Conservation (phyloP, 2,113 vertebrate species). For the Centropus unirufus region DNA sequence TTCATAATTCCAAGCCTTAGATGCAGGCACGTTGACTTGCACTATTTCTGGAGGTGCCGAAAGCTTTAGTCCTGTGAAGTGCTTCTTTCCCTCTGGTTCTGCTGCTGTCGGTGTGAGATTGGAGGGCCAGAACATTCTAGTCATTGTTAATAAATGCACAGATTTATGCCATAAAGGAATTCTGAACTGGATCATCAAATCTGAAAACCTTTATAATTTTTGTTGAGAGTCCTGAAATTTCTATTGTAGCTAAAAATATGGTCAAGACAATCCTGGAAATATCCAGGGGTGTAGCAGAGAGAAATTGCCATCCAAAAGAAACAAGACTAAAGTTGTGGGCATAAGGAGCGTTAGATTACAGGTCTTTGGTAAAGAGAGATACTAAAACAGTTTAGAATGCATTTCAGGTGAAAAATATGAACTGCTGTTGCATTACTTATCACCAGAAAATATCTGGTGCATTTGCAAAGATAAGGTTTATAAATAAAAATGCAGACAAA, state of each 20-base stretch:
- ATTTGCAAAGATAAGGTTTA: not conserved
- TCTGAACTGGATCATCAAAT: not conserved
- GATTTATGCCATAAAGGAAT: not conserved
- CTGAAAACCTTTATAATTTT: not conserved
- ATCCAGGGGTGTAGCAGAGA: not conserved
- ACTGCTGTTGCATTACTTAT: not conserved
- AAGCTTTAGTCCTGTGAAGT: not conserved
- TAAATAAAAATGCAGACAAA: not conserved
- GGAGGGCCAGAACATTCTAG: not conserved
- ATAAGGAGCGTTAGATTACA: not conserved
- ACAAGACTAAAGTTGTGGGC: not conserved
- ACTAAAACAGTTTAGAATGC: not conserved
- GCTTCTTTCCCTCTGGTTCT: not conserved
- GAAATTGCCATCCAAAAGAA: not conserved
- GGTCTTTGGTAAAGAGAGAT: not conserved
- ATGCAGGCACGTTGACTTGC: not conserved
- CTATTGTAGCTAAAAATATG: not conserved
- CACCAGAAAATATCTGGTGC: not conserved
- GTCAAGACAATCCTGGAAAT: not conserved
- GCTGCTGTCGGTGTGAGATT: not conserved
- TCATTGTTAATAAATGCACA: not conserved
- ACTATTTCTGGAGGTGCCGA: not conserved
- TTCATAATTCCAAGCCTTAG: slow-evolving; percentile 26
- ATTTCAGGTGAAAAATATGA: not conserved
- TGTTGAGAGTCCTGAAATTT: not conserved